Evolutionary conservation across 2,113 vertebrate genomes (phyloP), one percentile per base, ranked within the genome.

Genomic region (Sinocyclocheilus anophthalmus): DNA sequence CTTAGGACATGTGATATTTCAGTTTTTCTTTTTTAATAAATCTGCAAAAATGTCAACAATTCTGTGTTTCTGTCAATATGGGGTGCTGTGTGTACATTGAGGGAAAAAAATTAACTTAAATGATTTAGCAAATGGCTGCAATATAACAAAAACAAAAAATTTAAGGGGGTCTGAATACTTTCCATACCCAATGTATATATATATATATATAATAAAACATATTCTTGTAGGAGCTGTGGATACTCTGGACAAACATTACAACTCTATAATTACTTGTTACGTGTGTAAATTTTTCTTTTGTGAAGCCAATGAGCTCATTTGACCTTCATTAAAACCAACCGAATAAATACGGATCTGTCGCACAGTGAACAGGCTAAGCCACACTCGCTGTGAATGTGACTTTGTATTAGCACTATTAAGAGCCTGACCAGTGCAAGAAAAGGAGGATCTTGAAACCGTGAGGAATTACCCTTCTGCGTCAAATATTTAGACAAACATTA

Each of bases 391-490:
- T 45, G 16, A 55, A 33, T 11, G 13, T 18, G 45, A 4, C n/a
- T 81, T 63, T 63, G 59, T 81, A 24, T 13, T 61, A 30, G 45
- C 53, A 5, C 39, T 45, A 45, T 42, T 39, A 45, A 65, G 39
- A 48, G 22, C 11, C 11, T 26, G 4, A 11, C 3, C 22, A 65
- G 24, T 1, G 18, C 9, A 30, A 48, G 10, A 63, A 63, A 82
- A 82, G 26, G 9, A 69, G 80, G 80, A 82, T 67, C 61, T 69
- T 22, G 63, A 82, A 82, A 82, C 61, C 7, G 1, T 0, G 10
- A 82, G 63, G 80, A 82, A 82, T 69, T 82, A 69, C 61, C 80
- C 79, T 67, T 82, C 39, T 1, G 6, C 8, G 22, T 48, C n/a
- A 65, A 48, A 45, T 48, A 65, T 63, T 24, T n/a, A 80, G 22